Conservation (phyloP, 2,113 vertebrate species). For the Rhipidura dahli region DNA sequence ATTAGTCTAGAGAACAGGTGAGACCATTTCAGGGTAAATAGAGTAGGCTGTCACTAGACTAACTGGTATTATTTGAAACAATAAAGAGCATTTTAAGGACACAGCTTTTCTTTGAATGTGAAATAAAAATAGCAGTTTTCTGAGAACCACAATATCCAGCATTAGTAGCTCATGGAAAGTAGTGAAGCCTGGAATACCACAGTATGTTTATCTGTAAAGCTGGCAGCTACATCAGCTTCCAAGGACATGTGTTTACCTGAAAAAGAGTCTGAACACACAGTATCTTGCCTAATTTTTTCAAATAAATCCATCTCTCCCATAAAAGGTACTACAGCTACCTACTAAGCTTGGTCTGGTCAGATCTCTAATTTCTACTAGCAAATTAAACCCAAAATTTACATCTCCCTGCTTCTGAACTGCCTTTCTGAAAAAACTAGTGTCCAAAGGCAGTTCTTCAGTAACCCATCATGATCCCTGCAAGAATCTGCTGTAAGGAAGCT, state of each 20-base stretch:
- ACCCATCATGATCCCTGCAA: not conserved
- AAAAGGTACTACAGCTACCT: not conserved
- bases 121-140: not conserved
- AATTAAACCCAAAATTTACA: not conserved
- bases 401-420: not conserved
- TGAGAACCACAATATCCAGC: not conserved
- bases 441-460: not conserved
- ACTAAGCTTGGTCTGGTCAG: not conserved
- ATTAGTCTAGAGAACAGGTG: not conserved
- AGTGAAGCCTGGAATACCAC: not conserved
- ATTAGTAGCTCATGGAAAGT: not conserved
- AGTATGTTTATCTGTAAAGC: not conserved
- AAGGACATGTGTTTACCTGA: not conserved
- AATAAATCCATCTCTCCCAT: not conserved
- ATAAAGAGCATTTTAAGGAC: not conserved
- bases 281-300: not conserved
- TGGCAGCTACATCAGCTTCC: not conserved
- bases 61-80: not conserved
- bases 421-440: not conserved
- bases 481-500: not conserved
- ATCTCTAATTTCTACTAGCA: not conserved
- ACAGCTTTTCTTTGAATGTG: not conserved
- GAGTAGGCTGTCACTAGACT: not conserved
- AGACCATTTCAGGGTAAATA: not conserved
- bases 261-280: not conserved